A percentile compares a stretch with the other conserved stretches of the same genome.
Evolutionary conservation across 2,888 invertebrate genomes (phyloP).

Genomic region (Himalopsyche anomala): DNA sequence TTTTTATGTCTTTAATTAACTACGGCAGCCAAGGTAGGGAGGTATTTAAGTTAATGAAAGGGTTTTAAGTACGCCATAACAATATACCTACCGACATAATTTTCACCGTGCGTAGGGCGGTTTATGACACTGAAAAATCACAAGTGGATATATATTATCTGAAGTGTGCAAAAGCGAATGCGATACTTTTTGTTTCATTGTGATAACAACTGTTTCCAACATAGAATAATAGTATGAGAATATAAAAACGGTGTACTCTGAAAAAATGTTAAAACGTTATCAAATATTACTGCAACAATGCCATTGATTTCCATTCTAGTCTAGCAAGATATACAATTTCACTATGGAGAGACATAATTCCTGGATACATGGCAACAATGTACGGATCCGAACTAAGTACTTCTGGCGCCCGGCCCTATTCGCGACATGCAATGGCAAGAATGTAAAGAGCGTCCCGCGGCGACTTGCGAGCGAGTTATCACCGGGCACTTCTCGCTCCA

Average conservation of each 20-base stretch:
- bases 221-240: too few species aligned
- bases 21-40: neutral
- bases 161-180: too few species aligned
- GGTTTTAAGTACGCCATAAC: neutral
- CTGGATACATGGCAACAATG: neutral
- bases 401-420: constrained; percentile 12
- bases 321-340: neutral
- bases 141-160: neutral
- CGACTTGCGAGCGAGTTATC: neutral
- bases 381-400: neutral
- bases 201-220: too few species aligned
- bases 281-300: too few species aligned
- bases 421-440: constrained; percentile 3
- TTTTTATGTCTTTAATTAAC: constrained; percentile 26
- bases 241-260: too few species aligned
- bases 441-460: constrained; percentile 14
- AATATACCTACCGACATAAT: neutral
- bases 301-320: too few species aligned
- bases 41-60: constrained; percentile 25
- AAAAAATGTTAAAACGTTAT: too few species aligned
- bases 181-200: too few species aligned
- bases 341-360: neutral
- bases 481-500: neutral
- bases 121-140: neutral
- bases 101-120: neutral